Evolutionary conservation across 2,113 vertebrate species (phyloP).

Genomic region (Hassar affinis): DNA sequence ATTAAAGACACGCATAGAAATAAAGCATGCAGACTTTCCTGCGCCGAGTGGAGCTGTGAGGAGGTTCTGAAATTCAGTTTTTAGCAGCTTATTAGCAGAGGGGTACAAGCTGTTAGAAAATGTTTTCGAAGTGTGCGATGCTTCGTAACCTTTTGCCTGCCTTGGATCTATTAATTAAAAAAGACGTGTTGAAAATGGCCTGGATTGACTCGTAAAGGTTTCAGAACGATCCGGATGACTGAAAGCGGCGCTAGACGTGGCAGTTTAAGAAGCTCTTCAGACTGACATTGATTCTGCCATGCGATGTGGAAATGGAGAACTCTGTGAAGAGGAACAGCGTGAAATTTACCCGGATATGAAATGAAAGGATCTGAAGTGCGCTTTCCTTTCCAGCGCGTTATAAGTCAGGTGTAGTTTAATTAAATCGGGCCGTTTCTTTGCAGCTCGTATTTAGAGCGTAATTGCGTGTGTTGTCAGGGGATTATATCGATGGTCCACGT

Average conservation of each 20-base stretch:
- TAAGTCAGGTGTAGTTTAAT: conserved; percentile 16
- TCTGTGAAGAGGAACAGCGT: background rate
- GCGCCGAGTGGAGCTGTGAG: no score
- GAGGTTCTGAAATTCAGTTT: background rate
- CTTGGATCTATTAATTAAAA: background rate
- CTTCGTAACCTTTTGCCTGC: background rate
- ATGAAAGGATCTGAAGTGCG: background rate
- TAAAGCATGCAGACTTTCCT: background rate
- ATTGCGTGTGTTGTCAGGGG: conserved; percentile 34
- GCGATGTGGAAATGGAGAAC: background rate
- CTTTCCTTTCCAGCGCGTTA: background rate
- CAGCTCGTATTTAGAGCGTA: conserved; percentile 22
- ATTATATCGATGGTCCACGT: conserved; percentile 16
- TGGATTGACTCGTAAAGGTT: background rate
- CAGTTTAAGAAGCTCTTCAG: background rate
- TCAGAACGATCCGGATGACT: background rate
- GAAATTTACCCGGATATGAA: background rate
- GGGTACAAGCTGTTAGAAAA: background rate
- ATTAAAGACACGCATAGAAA: background rate
- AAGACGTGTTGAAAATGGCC: background rate
- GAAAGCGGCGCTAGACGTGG: background rate
- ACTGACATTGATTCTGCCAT: background rate
- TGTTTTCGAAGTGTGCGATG: background rate
- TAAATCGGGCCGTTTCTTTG: conserved; percentile 19
- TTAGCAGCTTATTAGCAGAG: background rate